These are phyloP conservation scores for Pampusana beccarii DNA, from an alignment of 2,113 vertebrate species.

Conservation along the genomic window DNA sequence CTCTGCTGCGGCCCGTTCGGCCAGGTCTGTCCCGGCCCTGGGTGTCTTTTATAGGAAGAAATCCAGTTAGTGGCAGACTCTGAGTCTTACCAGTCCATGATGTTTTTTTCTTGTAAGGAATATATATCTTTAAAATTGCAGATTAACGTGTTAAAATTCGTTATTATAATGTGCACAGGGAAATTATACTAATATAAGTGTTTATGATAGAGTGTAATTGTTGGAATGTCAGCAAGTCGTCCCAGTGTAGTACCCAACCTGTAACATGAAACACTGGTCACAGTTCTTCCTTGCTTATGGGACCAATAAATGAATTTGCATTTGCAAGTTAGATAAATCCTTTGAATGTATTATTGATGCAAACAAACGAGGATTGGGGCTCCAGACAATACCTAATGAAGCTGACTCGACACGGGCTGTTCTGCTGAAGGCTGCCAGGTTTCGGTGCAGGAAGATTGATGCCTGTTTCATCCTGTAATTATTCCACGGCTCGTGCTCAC, in stretches of 20 bases:
- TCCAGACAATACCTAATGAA: conserved; percentile 83
- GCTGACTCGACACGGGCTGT: conserved; percentile 75
- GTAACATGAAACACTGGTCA: conserved; percentile 19
- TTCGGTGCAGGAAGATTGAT: conserved; percentile 79
- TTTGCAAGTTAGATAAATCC: conserved; percentile 87
- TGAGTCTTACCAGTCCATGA: background rate
- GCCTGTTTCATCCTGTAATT: conserved; percentile 84
- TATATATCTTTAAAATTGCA: background rate
- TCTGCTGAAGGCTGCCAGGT: conserved; percentile 73
- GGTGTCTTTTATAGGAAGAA: background rate
- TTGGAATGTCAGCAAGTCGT: conserved; percentile 2
- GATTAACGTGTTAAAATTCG: background rate
- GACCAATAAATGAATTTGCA: conserved; percentile 79
- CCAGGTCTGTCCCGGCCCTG: background rate
- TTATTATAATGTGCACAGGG: background rate
- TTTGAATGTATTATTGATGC: conserved; percentile 84
- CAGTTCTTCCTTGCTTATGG: conserved; percentile 70
- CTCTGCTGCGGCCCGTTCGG: background rate
- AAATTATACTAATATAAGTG: conserved; percentile 4
- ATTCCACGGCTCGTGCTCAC: conserved; percentile 35
- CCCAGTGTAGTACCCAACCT: conserved; percentile 19
- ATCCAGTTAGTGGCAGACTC: background rate
- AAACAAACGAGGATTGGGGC: conserved; percentile 82
- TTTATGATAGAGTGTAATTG: conserved; percentile 13
- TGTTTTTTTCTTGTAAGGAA: background rate